Conservation (phyloP, 2,888 invertebrate species). For the Theretra japonica region DNA sequence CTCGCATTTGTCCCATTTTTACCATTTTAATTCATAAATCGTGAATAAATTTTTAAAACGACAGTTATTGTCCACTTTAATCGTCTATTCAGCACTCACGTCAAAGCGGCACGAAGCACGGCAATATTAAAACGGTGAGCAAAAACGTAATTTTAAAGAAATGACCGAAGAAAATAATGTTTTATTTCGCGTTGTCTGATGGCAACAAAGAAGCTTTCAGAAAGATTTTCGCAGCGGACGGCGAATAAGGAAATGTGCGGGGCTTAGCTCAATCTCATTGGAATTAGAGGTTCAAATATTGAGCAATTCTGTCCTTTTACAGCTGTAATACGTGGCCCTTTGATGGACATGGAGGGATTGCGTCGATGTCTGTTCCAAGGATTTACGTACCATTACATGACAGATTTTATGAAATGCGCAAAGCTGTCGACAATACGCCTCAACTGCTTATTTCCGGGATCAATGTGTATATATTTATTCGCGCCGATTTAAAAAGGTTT, state of each 20-base stretch:
- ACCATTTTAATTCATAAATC: conserved; percentile 41
- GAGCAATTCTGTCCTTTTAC: conserved; percentile 62
- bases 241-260: conserved; percentile 63
- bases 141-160: conserved; percentile 60
- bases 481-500: background rate
- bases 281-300: conserved; percentile 61
- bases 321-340: conserved; percentile 61
- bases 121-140: conserved; percentile 52
- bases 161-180: conserved; percentile 54
- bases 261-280: conserved; percentile 63
- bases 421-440: conserved; percentile 37
- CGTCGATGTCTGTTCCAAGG: conserved; percentile 58
- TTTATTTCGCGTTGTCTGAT: conserved; percentile 50
- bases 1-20: conserved; percentile 33
- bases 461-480: background rate
- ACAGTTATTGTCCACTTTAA: conserved; percentile 48
- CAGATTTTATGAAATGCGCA: conserved; percentile 48
- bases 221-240: conserved; percentile 60
- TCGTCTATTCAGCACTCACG: conserved; percentile 49
- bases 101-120: conserved; percentile 48
- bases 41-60: conserved; percentile 45
- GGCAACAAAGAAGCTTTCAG: conserved; percentile 66
- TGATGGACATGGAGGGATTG: conserved; percentile 64
- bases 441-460: conserved; percentile 12
- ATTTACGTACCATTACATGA: conserved; percentile 62